A percentile compares a stretch with the other conserved stretches of the same genome.
phyloP scores from a whole-genome alignment of 1,140 invertebrate species.

The Matsumurasca onukii region DNA sequence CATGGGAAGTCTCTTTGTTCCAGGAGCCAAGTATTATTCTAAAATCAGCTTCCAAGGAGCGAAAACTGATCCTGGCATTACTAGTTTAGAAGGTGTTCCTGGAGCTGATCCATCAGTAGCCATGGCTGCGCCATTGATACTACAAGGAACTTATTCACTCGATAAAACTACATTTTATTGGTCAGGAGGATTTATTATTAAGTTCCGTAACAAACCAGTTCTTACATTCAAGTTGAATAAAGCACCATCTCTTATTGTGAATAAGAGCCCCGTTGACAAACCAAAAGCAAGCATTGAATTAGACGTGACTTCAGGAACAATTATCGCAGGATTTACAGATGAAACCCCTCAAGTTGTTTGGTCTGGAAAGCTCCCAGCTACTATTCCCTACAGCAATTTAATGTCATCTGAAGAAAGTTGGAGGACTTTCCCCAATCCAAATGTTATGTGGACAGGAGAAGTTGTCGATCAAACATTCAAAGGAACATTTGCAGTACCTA shows the following conservation, averaged over 20 bases:
- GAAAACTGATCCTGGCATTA: neutral
- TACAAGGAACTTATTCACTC: constrained; percentile 25
- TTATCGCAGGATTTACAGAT: constrained; percentile 5
- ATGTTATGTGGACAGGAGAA: constrained; percentile 25
- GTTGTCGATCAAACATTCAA: constrained; percentile 5
- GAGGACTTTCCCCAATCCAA: constrained; percentile 8
- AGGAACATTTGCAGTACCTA: constrained; percentile 28
- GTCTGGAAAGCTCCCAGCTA: constrained; percentile 26
- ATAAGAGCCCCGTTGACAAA: neutral
- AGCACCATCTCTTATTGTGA: too few species aligned
- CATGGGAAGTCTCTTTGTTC: constrained; percentile 15
- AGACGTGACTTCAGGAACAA: constrained; percentile 24
- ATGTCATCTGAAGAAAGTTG: constrained; percentile 21
- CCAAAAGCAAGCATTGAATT: neutral
- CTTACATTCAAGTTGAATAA: neutral
- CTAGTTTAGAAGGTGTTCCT: neutral
- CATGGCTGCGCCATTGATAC: constrained; percentile 23
- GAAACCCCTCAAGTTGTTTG: constrained; percentile 14
- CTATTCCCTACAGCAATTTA: constrained; percentile 30
- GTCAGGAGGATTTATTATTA: constrained; percentile 26
- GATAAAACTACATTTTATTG: constrained; percentile 23
- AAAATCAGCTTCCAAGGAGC: constrained; percentile 27
- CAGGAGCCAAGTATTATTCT: constrained; percentile 29
- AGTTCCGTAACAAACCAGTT: neutral
- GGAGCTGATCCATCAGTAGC: neutral